Percentiles rank a stretch among this genome's conserved stretches.
These are phyloP conservation scores for Platanista minor DNA, from an alignment of 2,113 vertebrate species.

Conservation along the genomic window DNA sequence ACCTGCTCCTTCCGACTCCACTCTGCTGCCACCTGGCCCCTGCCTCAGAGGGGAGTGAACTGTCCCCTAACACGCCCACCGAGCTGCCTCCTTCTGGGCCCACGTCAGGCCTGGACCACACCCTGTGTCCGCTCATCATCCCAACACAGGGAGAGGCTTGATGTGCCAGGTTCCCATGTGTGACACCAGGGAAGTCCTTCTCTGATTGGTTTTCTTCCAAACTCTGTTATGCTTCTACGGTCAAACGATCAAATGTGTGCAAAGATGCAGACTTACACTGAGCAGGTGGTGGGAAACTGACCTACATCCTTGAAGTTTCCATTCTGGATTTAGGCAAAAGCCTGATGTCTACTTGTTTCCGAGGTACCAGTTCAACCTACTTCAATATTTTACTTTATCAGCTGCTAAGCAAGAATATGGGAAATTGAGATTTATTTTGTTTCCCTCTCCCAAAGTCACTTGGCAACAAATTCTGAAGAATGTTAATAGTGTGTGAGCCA, in stretches of 20 bases:
- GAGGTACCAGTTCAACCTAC: not conserved
- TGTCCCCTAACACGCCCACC: not conserved
- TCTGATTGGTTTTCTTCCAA: not conserved
- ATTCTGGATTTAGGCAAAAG: not conserved
- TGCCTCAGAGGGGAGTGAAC: not conserved
- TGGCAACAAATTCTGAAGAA: not conserved
- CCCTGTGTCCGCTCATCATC: no score
- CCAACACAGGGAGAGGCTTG: no score
- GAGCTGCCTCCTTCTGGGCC: not conserved
- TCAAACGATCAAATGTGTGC: no score
- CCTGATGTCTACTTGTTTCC: not conserved
- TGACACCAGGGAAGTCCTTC: not conserved
- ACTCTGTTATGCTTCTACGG: fast-evolving
- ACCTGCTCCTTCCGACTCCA: not conserved
- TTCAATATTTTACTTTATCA: not conserved
- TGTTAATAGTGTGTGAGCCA: not conserved
- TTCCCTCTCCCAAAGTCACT: not conserved
- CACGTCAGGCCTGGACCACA: not conserved
- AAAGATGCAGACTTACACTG: no score
- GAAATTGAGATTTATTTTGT: not conserved
- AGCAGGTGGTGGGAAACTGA: not conserved
- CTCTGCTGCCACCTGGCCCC: not conserved
- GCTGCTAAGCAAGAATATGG: not conserved
- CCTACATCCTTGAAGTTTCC: not conserved
- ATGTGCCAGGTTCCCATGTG: fast-evolving